These are phyloP conservation scores for Dryocosmus kuriphilus DNA, from an alignment of 2,888 invertebrate genomes.

Conservation along the genomic window DNA sequence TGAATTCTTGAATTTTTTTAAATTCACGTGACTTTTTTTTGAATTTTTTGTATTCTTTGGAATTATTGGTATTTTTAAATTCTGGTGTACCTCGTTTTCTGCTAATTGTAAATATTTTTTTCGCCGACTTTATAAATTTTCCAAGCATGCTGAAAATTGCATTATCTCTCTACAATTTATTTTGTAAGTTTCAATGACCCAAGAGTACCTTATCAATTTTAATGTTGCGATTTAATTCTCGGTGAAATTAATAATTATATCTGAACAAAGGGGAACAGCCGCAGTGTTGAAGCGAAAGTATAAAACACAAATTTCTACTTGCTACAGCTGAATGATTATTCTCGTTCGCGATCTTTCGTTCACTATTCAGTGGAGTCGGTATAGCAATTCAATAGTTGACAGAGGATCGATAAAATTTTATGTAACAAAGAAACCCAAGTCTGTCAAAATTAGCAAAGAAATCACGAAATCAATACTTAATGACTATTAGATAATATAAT, in stretches of 20 bases:
- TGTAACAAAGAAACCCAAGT: slow-evolving; percentile 1
- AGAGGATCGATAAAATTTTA: not conserved
- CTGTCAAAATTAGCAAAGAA: not conserved
- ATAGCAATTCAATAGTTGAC: slow-evolving; percentile 1
- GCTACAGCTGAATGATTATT: slow-evolving; percentile 1
- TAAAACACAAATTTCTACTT: not conserved
- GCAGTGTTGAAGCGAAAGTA: not conserved
- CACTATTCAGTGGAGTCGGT: not conserved
- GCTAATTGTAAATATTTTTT: no score
- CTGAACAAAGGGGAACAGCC: not conserved
- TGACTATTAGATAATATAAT: not conserved
- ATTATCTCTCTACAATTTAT: no score
- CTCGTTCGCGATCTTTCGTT: not conserved
- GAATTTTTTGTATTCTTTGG: no score
- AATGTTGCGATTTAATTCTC: no score
- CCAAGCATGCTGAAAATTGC: no score
- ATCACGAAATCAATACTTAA: not conserved
- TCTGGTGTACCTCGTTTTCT: no score
- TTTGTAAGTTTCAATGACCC: no score
- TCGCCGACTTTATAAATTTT: no score
- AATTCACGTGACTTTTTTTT: no score
- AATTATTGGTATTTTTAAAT: no score
- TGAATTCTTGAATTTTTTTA: no score
- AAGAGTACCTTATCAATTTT: no score
- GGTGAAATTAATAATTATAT: not conserved